A percentile compares a stretch with the other conserved stretches of the same genome.
phyloP scores from a whole-genome alignment of 1,140 invertebrate species.

The Helicorthomorpha holstii region DNA sequence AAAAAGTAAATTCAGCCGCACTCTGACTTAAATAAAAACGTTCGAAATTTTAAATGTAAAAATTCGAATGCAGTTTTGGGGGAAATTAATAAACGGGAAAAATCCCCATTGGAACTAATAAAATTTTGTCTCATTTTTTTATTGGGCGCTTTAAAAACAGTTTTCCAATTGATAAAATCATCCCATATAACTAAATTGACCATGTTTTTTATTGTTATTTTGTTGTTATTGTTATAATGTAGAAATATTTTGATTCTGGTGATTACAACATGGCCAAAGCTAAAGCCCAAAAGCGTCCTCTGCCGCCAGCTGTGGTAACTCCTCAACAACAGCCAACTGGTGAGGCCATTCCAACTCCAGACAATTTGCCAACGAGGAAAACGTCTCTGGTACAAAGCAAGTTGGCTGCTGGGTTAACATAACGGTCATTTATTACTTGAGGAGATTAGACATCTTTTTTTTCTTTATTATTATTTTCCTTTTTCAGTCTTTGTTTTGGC shows the following conservation, averaged over 20 bases:
- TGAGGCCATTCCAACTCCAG: slow-evolving; percentile 87
- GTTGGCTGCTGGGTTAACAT: slow-evolving; percentile 18
- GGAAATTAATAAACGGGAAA: background rate
- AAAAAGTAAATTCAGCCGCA: no score
- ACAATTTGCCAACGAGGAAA: slow-evolving; percentile 74
- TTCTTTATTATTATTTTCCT: no score
- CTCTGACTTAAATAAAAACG: no score
- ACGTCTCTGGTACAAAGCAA: slow-evolving; percentile 70
- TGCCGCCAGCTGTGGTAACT: slow-evolving; percentile 25
- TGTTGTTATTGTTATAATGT: slow-evolving; percentile 28
- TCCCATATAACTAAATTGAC: background rate
- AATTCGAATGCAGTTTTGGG: background rate
- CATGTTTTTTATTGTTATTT: background rate
- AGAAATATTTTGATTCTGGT: slow-evolving; percentile 98
- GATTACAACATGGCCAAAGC: slow-evolving; percentile 99
- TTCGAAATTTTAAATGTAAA: no score
- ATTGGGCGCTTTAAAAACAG: background rate
- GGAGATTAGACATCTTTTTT: no score
- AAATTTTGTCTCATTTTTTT: background rate
- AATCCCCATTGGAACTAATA: background rate
- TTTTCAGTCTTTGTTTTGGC: no score
- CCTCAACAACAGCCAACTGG: slow-evolving; percentile 51
- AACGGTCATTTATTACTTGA: no score
- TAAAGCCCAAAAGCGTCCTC: slow-evolving; percentile 27
- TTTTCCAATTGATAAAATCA: background rate